phyloP scores from a whole-genome alignment of 1,140 invertebrate genomes.

The Papilio xuthus region DNA sequence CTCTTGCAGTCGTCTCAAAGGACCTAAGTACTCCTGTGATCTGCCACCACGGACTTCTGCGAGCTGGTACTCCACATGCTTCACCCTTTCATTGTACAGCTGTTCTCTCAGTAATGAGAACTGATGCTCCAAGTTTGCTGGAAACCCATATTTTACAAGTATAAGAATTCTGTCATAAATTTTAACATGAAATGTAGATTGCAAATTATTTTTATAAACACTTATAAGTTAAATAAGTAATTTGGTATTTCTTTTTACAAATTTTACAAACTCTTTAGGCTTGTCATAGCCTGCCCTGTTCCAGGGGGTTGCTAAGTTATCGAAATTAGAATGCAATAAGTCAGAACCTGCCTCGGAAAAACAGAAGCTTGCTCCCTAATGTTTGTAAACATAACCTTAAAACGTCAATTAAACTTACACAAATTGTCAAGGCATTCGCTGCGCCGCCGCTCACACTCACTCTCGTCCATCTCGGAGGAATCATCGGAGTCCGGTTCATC shows the following conservation, averaged over 20 bases:
- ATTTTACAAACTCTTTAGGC: background rate
- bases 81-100: conserved; percentile 92
- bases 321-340: background rate
- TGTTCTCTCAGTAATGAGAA: conserved; percentile 94
- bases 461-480: conserved; percentile 95
- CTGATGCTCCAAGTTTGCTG: conserved; percentile 93
- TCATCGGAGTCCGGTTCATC: conserved; percentile 90
- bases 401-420: conserved; percentile 65
- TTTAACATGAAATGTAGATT: conserved; percentile 15
- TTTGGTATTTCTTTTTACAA: background rate
- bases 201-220: background rate
- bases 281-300: background rate
- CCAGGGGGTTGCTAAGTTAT: background rate
- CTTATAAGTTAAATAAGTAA: background rate
- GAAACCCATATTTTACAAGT: conserved; percentile 44
- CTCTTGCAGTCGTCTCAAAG: conserved; percentile 91
- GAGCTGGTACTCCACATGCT: conserved; percentile 90
- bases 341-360: background rate
- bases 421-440: conserved; percentile 93
- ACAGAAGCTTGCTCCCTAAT: conserved; percentile 41
- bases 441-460: conserved; percentile 92
- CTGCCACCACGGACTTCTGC: conserved; percentile 91
- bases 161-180: background rate
- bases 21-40: conserved; percentile 93
- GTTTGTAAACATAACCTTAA: conserved; percentile 81